Base-by-base conservation (phyloP, 1,140 invertebrate genomes). In the Sinonovacula constricta region DNA sequence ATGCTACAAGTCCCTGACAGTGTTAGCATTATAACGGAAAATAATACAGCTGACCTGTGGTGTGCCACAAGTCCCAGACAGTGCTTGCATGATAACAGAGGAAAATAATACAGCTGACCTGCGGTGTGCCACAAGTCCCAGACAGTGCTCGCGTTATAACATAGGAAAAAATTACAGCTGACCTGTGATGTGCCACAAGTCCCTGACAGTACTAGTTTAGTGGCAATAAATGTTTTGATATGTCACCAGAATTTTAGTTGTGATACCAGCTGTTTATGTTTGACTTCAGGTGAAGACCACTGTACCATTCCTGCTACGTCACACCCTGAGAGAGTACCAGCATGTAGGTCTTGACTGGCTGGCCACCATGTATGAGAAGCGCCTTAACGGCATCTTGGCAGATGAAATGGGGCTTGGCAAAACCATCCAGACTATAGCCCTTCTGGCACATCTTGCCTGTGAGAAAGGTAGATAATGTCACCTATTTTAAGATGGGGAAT, bases 301-400 rank as follows among this genome's bases (percentile, higher is more conserved):
- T 87, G 95, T 99, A 86, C 98, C 99, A 78, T 97, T 97, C 80
- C 93, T 99, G 83, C 91, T 99, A 60, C 97, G 97, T 91, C 97
- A 98, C 89, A 92, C 93, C 33, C 92, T 99, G 57, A 94, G 99
- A 85, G 99, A 99, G 91, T 99, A 99, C 92, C 95, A 99, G 92
- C 97, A 99, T 90, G 98, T 99, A 88, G 99, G 99, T 59, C 93
- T 99, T 72, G 97, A 99, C 91, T 99, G 99, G 99, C 92, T 99
- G 79, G 97, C 98, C 33, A 98, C 98, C 0, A 98, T 99, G 96
- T 96, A 97, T 90, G 97, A 99, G 71, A 95, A 98, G 85, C 97
- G 97, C 90, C 92, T 99, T 51, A 99, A 99, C 92, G 99, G 98
- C 65, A 92, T 92, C 66, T 83, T 93, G 34, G 93, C 93, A 36